A percentile compares a stretch with the other conserved stretches of the same genome.
These are phyloP conservation scores for Neopelma chrysocephalum DNA, from an alignment of 2,797 vertebrate species.

Conservation along the genomic window DNA sequence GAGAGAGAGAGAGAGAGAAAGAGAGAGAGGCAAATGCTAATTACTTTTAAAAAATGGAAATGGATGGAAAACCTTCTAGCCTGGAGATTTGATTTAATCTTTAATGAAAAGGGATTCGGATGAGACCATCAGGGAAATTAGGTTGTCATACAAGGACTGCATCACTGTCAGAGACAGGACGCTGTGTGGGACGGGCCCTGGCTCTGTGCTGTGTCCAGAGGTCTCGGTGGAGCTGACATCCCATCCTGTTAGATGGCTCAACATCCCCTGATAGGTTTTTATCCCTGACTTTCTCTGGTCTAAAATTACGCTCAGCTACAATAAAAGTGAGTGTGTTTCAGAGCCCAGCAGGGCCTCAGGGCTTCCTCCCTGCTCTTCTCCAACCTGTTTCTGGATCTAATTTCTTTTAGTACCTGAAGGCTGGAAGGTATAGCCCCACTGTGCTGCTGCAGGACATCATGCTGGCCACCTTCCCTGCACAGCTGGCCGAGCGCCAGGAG, in stretches of 20 bases:
- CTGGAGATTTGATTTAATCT: conserved; percentile 44
- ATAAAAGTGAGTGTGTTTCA: neutral
- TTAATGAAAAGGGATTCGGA: conserved; percentile 32
- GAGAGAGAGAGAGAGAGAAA: neutral
- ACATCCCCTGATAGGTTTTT: neutral
- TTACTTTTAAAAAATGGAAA: conserved; percentile 52
- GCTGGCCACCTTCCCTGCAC: conserved; percentile 78
- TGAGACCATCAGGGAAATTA: conserved; percentile 38
- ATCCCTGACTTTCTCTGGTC: neutral
- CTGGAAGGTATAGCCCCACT: conserved; percentile 85
- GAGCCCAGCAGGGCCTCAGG: neutral
- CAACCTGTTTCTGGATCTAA: neutral
- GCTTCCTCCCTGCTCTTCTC: neutral
- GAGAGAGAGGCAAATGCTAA: neutral
- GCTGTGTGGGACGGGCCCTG: rapidly evolving
- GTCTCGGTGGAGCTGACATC: neutral
- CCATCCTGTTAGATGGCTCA: neutral
- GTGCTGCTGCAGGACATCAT: conserved; percentile 84
- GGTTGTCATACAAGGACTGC: conserved; percentile 54
- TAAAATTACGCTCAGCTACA: conserved; percentile 6
- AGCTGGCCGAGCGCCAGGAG: conserved; percentile 84
- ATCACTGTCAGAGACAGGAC: conserved; percentile 12
- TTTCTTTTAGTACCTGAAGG: conserved; percentile 83
- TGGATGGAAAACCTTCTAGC: conserved; percentile 23
- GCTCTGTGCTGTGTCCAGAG: neutral